A percentile compares a stretch with the other conserved stretches of the same genome.
phyloP scores from a whole-genome alignment of 2,113 vertebrate genomes.

The Oryzias curvinotus region DNA sequence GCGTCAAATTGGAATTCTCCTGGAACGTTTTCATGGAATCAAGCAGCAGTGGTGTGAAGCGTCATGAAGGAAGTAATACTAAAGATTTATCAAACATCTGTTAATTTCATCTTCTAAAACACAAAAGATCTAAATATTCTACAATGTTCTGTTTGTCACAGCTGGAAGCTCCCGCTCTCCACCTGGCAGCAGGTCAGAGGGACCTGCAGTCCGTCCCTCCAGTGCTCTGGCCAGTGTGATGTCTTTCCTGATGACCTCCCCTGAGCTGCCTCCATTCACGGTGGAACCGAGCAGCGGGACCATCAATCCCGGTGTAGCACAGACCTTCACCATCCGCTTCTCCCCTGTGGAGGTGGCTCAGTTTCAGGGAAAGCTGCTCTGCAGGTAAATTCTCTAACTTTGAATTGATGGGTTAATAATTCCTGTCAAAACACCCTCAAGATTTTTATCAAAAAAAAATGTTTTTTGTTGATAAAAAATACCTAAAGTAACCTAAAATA shows the following conservation, averaged over 20 bases:
- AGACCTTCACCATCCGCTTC: constrained; percentile 81
- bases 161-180: constrained; percentile 21
- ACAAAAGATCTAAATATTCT: no score
- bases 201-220: constrained; percentile 19
- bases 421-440: no score
- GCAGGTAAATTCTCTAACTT: constrained; percentile 78
- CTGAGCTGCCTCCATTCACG: constrained; percentile 59
- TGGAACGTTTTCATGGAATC: constrained; percentile 73
- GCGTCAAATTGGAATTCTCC: constrained; percentile 79
- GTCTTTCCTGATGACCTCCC: constrained; percentile 20
- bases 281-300: constrained; percentile 78
- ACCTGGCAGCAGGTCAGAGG: constrained; percentile 29
- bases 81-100: no score
- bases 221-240: constrained; percentile 41
- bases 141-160: constrained; percentile 1
- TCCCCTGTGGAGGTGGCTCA: constrained; percentile 74
- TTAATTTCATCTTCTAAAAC: no score
- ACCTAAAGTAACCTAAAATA: no score
- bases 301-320: constrained; percentile 69
- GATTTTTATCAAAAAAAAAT: no score
- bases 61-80: constrained; percentile 52
- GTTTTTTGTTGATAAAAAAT: no score
- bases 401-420: no score
- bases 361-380: constrained; percentile 78
- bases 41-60: constrained; percentile 27